Conservation (phyloP, 2,888 invertebrate species). For the Aphrophora alni region DNA sequence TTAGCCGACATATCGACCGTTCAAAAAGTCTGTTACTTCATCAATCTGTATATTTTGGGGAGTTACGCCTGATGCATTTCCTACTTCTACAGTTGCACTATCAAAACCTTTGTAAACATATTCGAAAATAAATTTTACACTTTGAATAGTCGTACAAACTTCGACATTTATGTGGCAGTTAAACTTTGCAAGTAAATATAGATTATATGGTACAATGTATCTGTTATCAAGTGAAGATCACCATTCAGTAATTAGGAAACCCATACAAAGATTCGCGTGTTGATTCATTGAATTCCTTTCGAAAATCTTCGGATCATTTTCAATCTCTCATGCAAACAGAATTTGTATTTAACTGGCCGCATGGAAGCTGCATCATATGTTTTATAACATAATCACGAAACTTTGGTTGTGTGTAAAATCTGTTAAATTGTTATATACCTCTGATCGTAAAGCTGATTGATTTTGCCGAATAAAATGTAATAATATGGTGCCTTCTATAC, state of each 20-base stretch:
- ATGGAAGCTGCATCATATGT: constrained; percentile 8
- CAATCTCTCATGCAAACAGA: constrained; percentile 19
- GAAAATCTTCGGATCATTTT: neutral
- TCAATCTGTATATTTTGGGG: too few relatives aligned
- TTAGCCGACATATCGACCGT: too few relatives aligned
- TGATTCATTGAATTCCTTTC: constrained; percentile 13
- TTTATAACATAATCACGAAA: constrained; percentile 17
- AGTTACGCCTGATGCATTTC: too few relatives aligned
- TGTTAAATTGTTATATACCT: neutral
- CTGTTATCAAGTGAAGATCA: constrained; percentile 7
- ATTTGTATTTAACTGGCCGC: constrained; percentile 2
- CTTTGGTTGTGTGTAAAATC: constrained; percentile 13
- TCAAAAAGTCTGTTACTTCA: too few relatives aligned
- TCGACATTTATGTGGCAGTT: constrained; percentile 14
- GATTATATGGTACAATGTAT: neutral
- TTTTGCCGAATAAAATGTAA: constrained; percentile 11
- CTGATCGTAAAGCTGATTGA: neutral
- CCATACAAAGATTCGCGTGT: neutral
- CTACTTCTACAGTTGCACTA: too few relatives aligned
- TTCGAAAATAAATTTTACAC: too few relatives aligned
- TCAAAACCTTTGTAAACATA: too few relatives aligned
- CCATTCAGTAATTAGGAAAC: neutral
- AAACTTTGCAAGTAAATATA: neutral
- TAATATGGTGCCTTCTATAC: neutral
- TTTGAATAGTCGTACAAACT: neutral